Evolutionary conservation across 2,113 vertebrate species (phyloP).

Genomic region (human (Homo sapiens)): GRCh38 chr11:72120501-72121000

Average conservation of each 20-base stretch:
- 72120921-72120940: not conserved
- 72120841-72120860: not conserved
- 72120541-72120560: not conserved
- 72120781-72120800: not conserved
- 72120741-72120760: not conserved
- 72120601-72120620: not conserved
- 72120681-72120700: not conserved
- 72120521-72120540: not conserved
- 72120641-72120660: not conserved
- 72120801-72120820: too few relatives aligned
- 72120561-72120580: not conserved
- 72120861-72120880: not conserved
- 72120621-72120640: not conserved
- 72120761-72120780: not conserved
- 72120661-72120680: not conserved
- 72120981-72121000: not conserved
- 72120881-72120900: not conserved
- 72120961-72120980: not conserved
- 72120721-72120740: not conserved
- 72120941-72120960: not conserved
- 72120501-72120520: not conserved
- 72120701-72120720: not conserved
- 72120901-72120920: not conserved
- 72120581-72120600: not conserved
- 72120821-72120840: not conserved